phyloP scores from a whole-genome alignment of 2,888 invertebrate species.

The Oxyteleia sp. region DNA sequence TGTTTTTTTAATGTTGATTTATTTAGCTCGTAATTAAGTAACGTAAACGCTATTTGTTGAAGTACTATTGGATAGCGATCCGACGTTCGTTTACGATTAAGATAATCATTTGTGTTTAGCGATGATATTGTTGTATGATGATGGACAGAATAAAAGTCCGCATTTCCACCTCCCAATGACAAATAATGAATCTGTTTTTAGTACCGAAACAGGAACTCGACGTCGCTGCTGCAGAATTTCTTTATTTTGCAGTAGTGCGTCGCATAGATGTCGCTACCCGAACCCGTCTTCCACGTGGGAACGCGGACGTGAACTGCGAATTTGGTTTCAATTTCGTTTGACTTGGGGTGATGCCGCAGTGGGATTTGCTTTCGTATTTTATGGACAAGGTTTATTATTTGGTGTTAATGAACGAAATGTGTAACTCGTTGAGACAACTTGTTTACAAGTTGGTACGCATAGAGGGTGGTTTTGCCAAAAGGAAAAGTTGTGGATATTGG shows the following conservation, averaged over 20 bases:
- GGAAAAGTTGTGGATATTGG: too few relatives aligned
- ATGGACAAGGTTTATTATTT: too few relatives aligned
- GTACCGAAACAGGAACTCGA: constrained; percentile 15
- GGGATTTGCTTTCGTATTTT: neutral
- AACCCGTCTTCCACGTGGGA: constrained; percentile 3
- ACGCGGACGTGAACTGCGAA: constrained; percentile 11
- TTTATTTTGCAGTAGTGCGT: neutral
- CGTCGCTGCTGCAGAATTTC: constrained; percentile 12
- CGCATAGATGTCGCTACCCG: constrained; percentile 2
- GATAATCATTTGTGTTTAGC: constrained; percentile 34
- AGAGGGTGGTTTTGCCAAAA: too few relatives aligned
- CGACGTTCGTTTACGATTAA: constrained; percentile 41
- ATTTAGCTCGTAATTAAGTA: constrained; percentile 1
- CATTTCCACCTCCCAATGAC: constrained; percentile 37
- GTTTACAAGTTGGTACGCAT: too few relatives aligned
- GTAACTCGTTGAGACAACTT: too few relatives aligned
- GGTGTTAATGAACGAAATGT: too few relatives aligned
- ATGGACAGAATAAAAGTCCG: constrained; percentile 38
- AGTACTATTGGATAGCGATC: constrained; percentile 2
- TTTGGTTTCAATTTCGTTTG: constrained; percentile 14
- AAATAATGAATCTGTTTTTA: constrained; percentile 22
- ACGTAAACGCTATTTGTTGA: constrained; percentile 8
- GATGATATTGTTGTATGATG: constrained; percentile 30
- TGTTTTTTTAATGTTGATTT: constrained; percentile 21
- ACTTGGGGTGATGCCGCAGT: neutral